Evolutionary conservation across 2,797 vertebrate genomes (phyloP), one percentile per base, ranked within the genome.

Genomic region (Champsocephalus esox): DNA sequence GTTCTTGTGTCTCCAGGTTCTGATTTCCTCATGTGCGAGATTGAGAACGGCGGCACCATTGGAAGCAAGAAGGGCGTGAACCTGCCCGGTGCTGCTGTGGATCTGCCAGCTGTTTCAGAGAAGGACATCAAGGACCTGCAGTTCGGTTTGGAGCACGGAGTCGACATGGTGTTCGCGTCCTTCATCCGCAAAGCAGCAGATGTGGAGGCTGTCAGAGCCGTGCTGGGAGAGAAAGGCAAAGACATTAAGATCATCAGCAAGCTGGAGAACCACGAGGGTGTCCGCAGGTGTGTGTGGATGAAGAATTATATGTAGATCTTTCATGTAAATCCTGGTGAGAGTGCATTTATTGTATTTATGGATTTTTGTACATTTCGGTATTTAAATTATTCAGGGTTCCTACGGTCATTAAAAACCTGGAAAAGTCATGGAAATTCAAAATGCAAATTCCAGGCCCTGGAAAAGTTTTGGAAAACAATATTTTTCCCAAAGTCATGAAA

Each of bases 191-290:
- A 99, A 88, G 98, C 97, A 0, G 77, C 93, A 0, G 98, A 99
- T 0, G 98, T 99, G n/a, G 95, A 98, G 0, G 98, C 95, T 0
- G 98, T 99, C 73, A 93, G 98, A 69, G 93, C 95, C 48, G 95
- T 99, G 83, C 93, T 99, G 32, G 98, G 98, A 10, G 97, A 99
- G 76, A 97, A 95, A 79, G 98, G 98, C 80, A 99, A 98, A 92
- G 94, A 98, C 85, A 99, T 99, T 59, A 99, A 99, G 95, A 99
- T 99, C 83, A 99, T 99, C 93, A 99, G 98, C 96, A 99, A 99
- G 86, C 97, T 99, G 0, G 98, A 99, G 94, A 99, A 99, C 88
- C 98, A 99, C 0, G 98, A 99, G 92, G 98, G 98, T 2, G 98
- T 99, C 13, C 96, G 96, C 90, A 97, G 98, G 98, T 73, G 76